Evolutionary conservation across 2,888 invertebrate genomes (phyloP).

Genomic region (Marronus borbonicus): DNA sequence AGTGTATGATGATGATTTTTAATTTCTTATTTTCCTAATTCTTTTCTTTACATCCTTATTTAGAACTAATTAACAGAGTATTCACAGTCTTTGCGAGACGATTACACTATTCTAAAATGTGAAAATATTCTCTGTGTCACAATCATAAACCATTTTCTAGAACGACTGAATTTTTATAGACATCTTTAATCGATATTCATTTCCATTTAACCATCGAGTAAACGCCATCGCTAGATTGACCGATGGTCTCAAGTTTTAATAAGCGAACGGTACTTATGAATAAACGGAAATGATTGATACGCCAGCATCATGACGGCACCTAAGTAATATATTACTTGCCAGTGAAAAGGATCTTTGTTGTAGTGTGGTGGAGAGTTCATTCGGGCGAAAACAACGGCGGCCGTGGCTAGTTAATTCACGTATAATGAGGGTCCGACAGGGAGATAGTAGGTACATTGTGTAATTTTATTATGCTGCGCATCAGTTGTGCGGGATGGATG

Average conservation of each 20-base stretch:
- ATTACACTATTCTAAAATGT: too few relatives aligned
- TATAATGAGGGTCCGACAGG: slow-evolving; percentile 64
- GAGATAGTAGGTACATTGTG: slow-evolving; percentile 62
- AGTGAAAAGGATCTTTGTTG: slow-evolving; percentile 59
- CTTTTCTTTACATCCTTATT: too few relatives aligned
- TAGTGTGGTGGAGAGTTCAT: slow-evolving; percentile 54
- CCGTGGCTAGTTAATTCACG: slow-evolving; percentile 60
- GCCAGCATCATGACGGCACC: slow-evolving; percentile 62
- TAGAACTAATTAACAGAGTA: too few relatives aligned
- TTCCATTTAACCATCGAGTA: not conserved
- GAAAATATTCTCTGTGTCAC: too few relatives aligned
- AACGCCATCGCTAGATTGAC: slow-evolving; percentile 58
- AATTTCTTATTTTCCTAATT: too few relatives aligned
- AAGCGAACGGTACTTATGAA: slow-evolving; percentile 58
- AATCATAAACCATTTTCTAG: too few relatives aligned
- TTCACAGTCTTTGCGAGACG: too few relatives aligned
- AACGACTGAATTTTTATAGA: not conserved
- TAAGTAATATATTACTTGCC: slow-evolving; percentile 62
- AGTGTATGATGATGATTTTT: too few relatives aligned
- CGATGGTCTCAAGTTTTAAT: slow-evolving; percentile 64
- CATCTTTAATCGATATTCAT: slow-evolving; percentile 13
- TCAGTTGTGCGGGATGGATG: slow-evolving; percentile 58
- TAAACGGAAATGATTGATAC: slow-evolving; percentile 63
- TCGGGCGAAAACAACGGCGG: slow-evolving; percentile 57
- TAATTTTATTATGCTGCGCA: slow-evolving; percentile 64